Evolutionary conservation across 2,797 vertebrate species (phyloP).

Genomic region (Scarus forsteni): DNA sequence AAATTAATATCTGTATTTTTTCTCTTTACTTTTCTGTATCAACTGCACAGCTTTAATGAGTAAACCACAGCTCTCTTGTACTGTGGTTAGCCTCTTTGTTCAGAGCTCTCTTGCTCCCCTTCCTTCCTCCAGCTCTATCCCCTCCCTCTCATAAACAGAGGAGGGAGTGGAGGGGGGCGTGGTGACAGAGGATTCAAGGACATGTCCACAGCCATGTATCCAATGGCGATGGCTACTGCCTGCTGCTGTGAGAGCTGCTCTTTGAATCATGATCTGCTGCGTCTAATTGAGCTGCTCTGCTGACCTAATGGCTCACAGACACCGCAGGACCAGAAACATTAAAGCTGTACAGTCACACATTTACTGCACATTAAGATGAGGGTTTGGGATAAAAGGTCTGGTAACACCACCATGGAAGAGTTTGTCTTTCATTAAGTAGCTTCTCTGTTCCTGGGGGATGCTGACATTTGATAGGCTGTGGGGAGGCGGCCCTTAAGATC

Average conservation of each 20-base stretch:
- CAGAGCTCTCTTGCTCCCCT: not conserved
- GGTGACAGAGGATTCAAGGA: conserved; percentile 61
- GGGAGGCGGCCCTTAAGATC: too few species aligned
- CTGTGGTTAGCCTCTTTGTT: conserved; percentile 1
- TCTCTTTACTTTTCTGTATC: too few species aligned
- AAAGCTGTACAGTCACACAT: conserved; percentile 12
- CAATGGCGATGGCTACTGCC: conserved; percentile 50
- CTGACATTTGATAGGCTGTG: too few species aligned
- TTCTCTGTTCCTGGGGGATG: too few species aligned
- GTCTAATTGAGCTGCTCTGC: conserved; percentile 29
- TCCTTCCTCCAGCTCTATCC: conserved; percentile 10
- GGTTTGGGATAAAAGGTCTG: not conserved
- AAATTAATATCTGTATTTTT: too few species aligned
- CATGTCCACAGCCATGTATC: conserved; percentile 56
- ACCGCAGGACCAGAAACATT: not conserved
- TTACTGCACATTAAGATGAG: not conserved
- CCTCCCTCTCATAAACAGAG: conserved; percentile 22
- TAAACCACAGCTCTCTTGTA: not conserved
- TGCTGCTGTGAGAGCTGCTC: conserved; percentile 48
- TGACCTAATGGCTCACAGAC: not conserved
- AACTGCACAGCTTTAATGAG: too few species aligned
- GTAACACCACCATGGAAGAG: not conserved
- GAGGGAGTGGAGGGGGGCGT: conserved; percentile 5
- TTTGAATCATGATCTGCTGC: conserved; percentile 32
- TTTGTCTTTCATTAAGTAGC: not conserved